A percentile compares a stretch with the other conserved stretches of the same genome.
Conservation (phyloP, 2,888 invertebrate genomes). For the Fragum whitleyi region DNA sequence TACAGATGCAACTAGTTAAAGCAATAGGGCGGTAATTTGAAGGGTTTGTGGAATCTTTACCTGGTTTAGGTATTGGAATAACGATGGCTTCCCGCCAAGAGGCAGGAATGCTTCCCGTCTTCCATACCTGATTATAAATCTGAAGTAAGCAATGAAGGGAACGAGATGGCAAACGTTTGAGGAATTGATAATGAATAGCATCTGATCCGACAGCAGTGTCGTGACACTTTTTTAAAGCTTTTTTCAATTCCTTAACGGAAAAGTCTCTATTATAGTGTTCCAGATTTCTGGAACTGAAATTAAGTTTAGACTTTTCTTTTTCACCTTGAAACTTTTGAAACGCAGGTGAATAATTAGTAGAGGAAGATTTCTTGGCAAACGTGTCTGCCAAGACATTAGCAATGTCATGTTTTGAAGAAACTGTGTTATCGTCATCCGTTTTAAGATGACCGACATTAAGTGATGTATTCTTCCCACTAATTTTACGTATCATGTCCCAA, state of each 20-base stretch:
- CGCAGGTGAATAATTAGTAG: background rate
- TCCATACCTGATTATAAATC: background rate
- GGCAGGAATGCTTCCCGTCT: background rate
- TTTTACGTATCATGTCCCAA: too few species aligned
- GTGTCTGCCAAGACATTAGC: background rate
- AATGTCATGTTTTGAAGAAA: background rate
- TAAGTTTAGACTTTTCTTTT: background rate
- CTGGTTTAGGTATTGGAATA: too few species aligned
- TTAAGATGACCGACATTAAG: background rate
- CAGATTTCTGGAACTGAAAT: background rate
- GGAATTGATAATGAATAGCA: background rate
- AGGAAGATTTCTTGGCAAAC: background rate
- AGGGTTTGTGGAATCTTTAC: constrained; percentile 47
- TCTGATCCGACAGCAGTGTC: background rate
- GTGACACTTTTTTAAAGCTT: background rate
- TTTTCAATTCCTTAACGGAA: background rate
- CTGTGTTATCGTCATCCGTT: background rate
- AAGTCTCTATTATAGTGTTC: constrained; percentile 3
- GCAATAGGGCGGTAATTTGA: constrained; percentile 73
- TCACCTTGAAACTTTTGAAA: background rate
- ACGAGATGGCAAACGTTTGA: background rate
- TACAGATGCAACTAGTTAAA: constrained; percentile 73
- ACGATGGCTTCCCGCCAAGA: constrained; percentile 27
- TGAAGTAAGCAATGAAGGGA: background rate
- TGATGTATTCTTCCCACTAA: background rate